Base-by-base conservation (phyloP, 2,888 invertebrate species). In the Cephus pygmeus region DNA sequence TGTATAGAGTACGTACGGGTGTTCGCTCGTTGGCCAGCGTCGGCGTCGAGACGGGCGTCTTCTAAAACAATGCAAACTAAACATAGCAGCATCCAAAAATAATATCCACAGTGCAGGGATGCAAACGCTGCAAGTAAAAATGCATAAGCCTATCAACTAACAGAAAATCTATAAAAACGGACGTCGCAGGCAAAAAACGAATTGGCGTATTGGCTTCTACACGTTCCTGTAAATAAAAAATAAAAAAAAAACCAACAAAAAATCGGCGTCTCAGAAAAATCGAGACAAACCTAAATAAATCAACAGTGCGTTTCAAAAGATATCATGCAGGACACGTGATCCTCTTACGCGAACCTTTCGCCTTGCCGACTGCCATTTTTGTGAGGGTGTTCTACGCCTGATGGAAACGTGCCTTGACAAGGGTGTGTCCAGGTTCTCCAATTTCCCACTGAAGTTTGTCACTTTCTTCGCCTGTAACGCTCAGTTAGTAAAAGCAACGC, bases 1-100 rank as follows among this genome's bases (percentile, higher is more conserved):
- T 91, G 56, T 91, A 87, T 85, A 85, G 94, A 85, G 94, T 95
- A 95, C 95, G 94, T 95, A 95, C 95, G 92, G 95, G 95, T 86
- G 94, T 94, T 88, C 92, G 93, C 91, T 95, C 96, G 93, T 93
- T 92, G 92, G 93, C 92, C 92, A 93, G 93, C 92, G 92, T 76
- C 83, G 87, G 83, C 78, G 83, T 78, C 82, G 83, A 82, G 81
- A 84, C 80, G 80, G 81, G 79, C 87, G 85, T 86, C 88, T 82
- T 90, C 91, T 91, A 91, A 88, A 91, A 91, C 90, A 91, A 35
- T 86, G 87, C 88, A 89, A 88, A 89, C 88, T 88, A 89, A 89
- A 88, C 84, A 86, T 86, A 88, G 87, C 86, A 80, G 84, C 87
- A 88, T 84, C 84, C 86, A 88, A 85, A 78, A 15, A 79, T 31